A percentile compares a stretch with the other conserved stretches of the same genome.
phyloP scores from a whole-genome alignment of 2,797 vertebrate genomes.

The Leptodactylus fallax region DNA sequence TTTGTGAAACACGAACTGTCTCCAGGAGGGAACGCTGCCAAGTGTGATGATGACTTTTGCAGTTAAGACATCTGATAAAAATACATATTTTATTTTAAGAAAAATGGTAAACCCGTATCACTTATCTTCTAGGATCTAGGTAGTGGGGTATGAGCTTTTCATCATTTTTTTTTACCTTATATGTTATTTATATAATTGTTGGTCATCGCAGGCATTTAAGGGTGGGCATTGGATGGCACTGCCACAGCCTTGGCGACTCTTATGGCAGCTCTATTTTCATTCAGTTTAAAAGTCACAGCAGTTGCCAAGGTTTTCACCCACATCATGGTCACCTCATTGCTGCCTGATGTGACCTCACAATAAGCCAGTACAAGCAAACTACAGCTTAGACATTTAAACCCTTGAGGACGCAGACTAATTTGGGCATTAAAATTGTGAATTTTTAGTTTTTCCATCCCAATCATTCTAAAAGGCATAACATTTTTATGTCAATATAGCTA shows the following conservation, averaged over 20 bases:
- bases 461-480: too few species aligned
- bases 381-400: neutral
- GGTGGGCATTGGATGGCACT: too few species aligned
- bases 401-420: too few species aligned
- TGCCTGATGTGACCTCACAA: too few species aligned
- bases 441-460: too few species aligned
- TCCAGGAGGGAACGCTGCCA: constrained; percentile 34
- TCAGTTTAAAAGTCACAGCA: too few species aligned
- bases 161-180: neutral
- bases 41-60: constrained; percentile 45
- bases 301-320: too few species aligned
- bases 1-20: constrained; percentile 37
- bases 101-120: neutral
- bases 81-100: neutral
- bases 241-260: too few species aligned
- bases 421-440: too few species aligned
- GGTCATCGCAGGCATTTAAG: neutral
- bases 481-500: too few species aligned
- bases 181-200: neutral
- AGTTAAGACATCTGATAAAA: constrained; percentile 8
- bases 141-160: neutral
- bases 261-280: too few species aligned
- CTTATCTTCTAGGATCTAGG: neutral
- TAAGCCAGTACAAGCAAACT: neutral
- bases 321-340: too few species aligned